Evolutionary conservation across 2,797 vertebrate species (phyloP).

Genomic region (Helostoma temminkii): DNA sequence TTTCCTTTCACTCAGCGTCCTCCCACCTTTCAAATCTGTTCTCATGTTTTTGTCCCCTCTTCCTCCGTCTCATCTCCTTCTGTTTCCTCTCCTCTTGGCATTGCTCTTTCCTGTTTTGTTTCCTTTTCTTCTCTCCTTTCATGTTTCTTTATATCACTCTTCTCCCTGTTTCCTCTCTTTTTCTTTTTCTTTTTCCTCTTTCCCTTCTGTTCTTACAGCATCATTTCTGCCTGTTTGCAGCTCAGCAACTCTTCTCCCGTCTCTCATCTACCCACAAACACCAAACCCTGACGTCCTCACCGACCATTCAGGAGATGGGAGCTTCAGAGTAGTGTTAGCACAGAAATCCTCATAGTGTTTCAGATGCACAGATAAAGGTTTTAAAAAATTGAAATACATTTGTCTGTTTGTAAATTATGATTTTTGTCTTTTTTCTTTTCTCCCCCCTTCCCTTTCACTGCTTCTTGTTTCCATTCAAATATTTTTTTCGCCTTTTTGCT

Average conservation of each 20-base stretch:
- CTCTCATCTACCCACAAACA: slow-evolving; percentile 31
- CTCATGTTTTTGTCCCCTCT: not conserved
- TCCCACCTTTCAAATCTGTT: too few relatives aligned
- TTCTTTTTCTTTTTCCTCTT: not conserved
- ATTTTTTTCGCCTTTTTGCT: not conserved
- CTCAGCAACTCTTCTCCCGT: slow-evolving; percentile 28
- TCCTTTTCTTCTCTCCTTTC: not conserved
- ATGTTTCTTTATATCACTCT: too few relatives aligned
- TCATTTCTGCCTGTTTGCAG: slow-evolving; percentile 48
- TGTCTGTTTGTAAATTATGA: slow-evolving; percentile 70
- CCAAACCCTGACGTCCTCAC: slow-evolving; percentile 44
- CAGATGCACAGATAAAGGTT: slow-evolving; percentile 30
- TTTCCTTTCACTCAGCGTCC: not conserved
- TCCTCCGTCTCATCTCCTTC: rapidly evolving
- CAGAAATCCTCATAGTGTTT: slow-evolving; percentile 1
- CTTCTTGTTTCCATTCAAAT: slow-evolving; percentile 53
- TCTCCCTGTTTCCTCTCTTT: not conserved
- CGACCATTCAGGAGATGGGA: slow-evolving; percentile 55
- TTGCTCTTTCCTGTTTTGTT: too few relatives aligned
- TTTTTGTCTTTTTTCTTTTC: slow-evolving; percentile 65
- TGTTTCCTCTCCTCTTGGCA: too few relatives aligned
- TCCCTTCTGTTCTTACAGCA: slow-evolving; percentile 10
- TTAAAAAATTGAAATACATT: slow-evolving; percentile 59
- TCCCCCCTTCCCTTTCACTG: slow-evolving; percentile 57
- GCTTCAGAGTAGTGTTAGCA: slow-evolving; percentile 15